A percentile compares a stretch with the other conserved stretches of the same genome.
Conservation (phyloP, 2,888 invertebrate species). For the Hirtodrosophila trivittata region DNA sequence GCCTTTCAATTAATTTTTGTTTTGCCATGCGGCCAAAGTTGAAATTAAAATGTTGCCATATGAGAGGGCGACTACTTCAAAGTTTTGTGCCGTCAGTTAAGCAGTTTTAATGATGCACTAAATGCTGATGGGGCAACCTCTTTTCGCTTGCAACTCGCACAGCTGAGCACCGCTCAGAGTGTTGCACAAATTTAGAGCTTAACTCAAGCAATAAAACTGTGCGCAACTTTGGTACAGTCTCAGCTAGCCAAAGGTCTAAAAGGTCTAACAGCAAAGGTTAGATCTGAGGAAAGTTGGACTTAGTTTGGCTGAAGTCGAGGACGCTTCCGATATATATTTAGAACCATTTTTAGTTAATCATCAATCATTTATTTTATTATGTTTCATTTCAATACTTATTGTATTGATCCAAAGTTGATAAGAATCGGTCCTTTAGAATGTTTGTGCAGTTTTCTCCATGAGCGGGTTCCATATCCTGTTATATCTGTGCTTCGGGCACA, state of each 20-base stretch:
- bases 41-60: conserved; percentile 44
- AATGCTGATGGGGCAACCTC: conserved; percentile 40
- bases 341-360: no score
- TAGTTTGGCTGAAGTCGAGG: no score
- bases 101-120: conserved; percentile 72
- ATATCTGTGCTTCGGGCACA: conserved; percentile 3
- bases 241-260: not conserved
- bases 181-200: conserved; percentile 20
- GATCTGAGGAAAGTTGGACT: no score
- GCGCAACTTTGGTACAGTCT: not conserved
- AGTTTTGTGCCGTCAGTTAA: conserved; percentile 46
- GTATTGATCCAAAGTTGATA: conserved; percentile 14
- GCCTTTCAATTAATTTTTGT: conserved; percentile 44
- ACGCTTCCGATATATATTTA: no score
- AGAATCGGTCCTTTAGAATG: not conserved
- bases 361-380: not conserved
- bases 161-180: conserved; percentile 16
- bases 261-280: no score
- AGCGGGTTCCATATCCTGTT: not conserved
- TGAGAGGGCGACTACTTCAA: conserved; percentile 50
- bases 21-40: conserved; percentile 29
- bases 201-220: no score
- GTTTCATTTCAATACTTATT: conserved; percentile 1
- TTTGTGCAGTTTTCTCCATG: not conserved
- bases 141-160: conserved; percentile 26